A percentile compares a stretch with the other conserved stretches of the same genome.
Conservation (phyloP, 2,888 invertebrate genomes). For the Panzeria rudis region DNA sequence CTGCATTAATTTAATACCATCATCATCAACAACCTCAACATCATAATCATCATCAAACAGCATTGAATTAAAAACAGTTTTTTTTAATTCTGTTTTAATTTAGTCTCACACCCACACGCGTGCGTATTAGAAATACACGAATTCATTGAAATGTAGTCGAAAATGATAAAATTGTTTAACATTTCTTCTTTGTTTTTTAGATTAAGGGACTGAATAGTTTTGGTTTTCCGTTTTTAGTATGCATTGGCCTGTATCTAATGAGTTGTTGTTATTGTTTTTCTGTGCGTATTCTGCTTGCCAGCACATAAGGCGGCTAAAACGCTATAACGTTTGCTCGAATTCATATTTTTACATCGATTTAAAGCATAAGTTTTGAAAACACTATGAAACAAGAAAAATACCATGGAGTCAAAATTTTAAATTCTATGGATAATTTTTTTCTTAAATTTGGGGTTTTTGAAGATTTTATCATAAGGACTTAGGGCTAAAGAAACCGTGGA, state of each 20-base stretch:
- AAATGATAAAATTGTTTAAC: slow-evolving; percentile 45
- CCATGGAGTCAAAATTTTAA: too few relatives aligned
- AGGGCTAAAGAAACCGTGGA: too few relatives aligned
- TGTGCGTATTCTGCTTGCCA: background rate
- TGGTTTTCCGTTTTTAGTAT: slow-evolving; percentile 12
- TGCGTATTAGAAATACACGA: slow-evolving; percentile 45
- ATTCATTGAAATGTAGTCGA: slow-evolving; percentile 50
- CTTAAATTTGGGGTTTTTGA: too few relatives aligned
- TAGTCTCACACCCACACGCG: slow-evolving; percentile 62
- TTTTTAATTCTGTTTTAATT: slow-evolving; percentile 25
- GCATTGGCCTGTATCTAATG: slow-evolving; percentile 63
- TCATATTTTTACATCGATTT: too few relatives aligned
- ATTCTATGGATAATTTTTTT: too few relatives aligned
- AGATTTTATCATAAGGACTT: too few relatives aligned
- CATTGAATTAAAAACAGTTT: slow-evolving; percentile 53
- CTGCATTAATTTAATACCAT: slow-evolving; percentile 66
- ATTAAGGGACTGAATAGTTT: slow-evolving; percentile 4
- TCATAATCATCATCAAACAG: slow-evolving; percentile 45
- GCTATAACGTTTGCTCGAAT: background rate
- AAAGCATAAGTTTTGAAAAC: too few relatives aligned
- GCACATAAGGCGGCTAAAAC: background rate
- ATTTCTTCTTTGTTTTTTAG: slow-evolving; percentile 11
- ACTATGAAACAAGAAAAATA: too few relatives aligned
- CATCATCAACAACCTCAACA: slow-evolving; percentile 50
- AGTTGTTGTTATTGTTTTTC: slow-evolving; percentile 24